Evolutionary conservation across 2,797 vertebrate species (phyloP).

Genomic region (Salarias fasciatus): DNA sequence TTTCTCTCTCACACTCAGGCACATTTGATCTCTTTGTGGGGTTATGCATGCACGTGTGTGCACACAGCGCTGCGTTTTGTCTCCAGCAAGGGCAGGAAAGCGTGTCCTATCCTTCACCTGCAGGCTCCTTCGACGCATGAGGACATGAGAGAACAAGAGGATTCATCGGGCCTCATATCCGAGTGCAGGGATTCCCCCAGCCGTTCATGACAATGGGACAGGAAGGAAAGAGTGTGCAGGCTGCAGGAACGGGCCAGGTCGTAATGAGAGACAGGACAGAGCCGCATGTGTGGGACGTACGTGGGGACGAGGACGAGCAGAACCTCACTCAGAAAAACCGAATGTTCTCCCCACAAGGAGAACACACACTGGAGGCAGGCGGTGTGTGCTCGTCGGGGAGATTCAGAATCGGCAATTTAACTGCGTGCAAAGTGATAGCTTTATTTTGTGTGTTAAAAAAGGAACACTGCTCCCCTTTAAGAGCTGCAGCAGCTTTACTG

Average conservation of each 20-base stretch:
- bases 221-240: constrained; percentile 80
- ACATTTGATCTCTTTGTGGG: too few species aligned
- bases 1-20: too few species aligned
- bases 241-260: constrained; percentile 49
- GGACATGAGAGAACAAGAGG: constrained; percentile 56
- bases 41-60: neutral
- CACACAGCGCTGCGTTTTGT: constrained; percentile 9
- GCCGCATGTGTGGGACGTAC: constrained; percentile 22
- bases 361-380: too few species aligned
- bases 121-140: constrained; percentile 51
- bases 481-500: neutral
- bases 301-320: constrained; percentile 15
- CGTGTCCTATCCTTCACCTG: constrained; percentile 73
- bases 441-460: too few species aligned
- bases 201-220: constrained; percentile 76
- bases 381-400: neutral
- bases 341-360: neutral
- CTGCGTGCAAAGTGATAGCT: too few species aligned
- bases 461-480: too few species aligned
- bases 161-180: constrained; percentile 59
- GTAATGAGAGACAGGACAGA: constrained; percentile 61
- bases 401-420: neutral
- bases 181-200: constrained; percentile 78
- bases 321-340: too few species aligned
- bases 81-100: constrained; percentile 46